phyloP scores from a whole-genome alignment of 2,888 invertebrate genomes.

The Pristionchus entomophagus region DNA sequence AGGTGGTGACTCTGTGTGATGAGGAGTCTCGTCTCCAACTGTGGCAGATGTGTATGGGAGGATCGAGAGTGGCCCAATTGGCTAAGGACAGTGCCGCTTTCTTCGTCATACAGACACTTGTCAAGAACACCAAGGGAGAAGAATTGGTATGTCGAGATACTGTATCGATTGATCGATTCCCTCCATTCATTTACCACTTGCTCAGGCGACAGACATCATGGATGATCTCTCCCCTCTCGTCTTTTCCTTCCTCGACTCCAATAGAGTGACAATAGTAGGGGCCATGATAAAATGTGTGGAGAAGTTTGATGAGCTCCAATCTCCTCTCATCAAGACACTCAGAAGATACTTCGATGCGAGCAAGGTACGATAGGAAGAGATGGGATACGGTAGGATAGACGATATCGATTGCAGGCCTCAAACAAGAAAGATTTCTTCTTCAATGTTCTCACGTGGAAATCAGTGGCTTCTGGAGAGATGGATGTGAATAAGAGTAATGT shows the following conservation, averaged over 20 bases:
- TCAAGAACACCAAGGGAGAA: constrained; percentile 6
- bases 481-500: constrained; percentile 33
- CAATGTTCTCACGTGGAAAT: constrained; percentile 61
- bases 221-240: constrained; percentile 55
- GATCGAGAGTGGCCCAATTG: background rate
- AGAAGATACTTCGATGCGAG: constrained; percentile 46
- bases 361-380: constrained; percentile 24
- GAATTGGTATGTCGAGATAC: constrained; percentile 26
- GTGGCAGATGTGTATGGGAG: constrained; percentile 37
- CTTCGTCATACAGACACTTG: constrained; percentile 40
- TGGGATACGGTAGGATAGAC: background rate
- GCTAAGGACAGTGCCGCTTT: background rate
- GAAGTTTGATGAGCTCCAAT: constrained; percentile 41
- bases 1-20: constrained; percentile 23
- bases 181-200: background rate
- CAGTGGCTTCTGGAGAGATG: background rate
- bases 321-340: constrained; percentile 43
- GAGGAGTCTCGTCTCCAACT: constrained; percentile 31
- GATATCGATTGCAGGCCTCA: constrained; percentile 47
- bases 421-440: constrained; percentile 57
- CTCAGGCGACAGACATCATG: constrained; percentile 56
- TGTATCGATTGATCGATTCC: background rate
- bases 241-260: constrained; percentile 50
- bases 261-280: background rate
- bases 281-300: constrained; percentile 29